phyloP scores from a whole-genome alignment of 2,113 vertebrate genomes.

The Osmerus eperlanus region DNA sequence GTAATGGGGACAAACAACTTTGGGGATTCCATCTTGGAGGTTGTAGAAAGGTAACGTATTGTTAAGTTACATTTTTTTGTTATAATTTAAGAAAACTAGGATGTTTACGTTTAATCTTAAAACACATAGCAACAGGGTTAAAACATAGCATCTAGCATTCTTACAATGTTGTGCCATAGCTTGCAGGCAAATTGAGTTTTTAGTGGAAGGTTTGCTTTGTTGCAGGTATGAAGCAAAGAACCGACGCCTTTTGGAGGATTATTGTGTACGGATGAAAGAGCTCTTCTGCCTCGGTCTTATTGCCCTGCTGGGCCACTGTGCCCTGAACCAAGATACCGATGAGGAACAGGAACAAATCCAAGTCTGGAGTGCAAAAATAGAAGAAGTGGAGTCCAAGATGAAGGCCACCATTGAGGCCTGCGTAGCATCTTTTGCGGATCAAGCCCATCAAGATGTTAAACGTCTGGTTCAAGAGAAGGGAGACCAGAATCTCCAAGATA shows the following conservation, averaged over 20 bases:
- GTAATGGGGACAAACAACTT: constrained; percentile 70
- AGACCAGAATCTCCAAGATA: constrained; percentile 45
- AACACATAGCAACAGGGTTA: not conserved
- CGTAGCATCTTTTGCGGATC: constrained; percentile 63
- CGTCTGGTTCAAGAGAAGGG: constrained; percentile 60
- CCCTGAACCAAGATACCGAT: constrained; percentile 59
- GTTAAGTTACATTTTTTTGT: not conserved
- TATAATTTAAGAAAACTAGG: not conserved
- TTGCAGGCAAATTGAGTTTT: not conserved
- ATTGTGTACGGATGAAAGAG: constrained; percentile 75
- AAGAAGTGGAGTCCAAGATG: constrained; percentile 71
- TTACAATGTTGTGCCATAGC: not conserved
- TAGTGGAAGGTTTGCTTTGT: not conserved
- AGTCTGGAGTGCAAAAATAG: constrained; percentile 68
- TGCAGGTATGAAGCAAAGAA: constrained; percentile 66
- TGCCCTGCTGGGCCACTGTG: constrained; percentile 65
- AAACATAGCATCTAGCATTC: no score
- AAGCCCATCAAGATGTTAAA: constrained; percentile 59
- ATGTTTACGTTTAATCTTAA: not conserved
- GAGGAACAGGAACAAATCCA: constrained; percentile 65
- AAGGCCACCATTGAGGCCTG: constrained; percentile 64
- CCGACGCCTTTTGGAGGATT: constrained; percentile 72
- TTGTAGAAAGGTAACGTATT: constrained; percentile 59
- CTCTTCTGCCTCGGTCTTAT: constrained; percentile 76
- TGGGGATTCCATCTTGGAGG: constrained; percentile 65